A percentile compares a stretch with the other conserved stretches of the same genome.
phyloP scores from a whole-genome alignment of 1,140 invertebrate genomes.

The Gonatopus flavifemur region DNA sequence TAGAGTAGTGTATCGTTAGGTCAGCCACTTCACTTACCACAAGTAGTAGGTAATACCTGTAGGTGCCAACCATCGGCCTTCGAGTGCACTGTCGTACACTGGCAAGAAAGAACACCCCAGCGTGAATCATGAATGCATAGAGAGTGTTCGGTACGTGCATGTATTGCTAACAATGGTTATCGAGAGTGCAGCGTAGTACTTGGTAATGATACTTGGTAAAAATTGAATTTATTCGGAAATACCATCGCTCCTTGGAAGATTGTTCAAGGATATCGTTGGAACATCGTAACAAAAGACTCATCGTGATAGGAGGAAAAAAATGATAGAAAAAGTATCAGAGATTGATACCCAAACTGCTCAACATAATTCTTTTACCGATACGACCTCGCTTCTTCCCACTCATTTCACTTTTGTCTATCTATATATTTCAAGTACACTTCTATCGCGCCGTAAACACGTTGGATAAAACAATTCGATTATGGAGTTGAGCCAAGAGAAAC shows the following conservation, averaged over 20 bases:
- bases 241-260: too few relatives aligned
- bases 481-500: slow-evolving; percentile 39
- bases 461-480: slow-evolving; percentile 45
- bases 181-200: slow-evolving; percentile 11
- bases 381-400: background rate
- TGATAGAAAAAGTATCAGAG: background rate
- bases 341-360: too few relatives aligned
- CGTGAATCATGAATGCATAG: slow-evolving; percentile 14
- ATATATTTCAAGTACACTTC: slow-evolving; percentile 11
- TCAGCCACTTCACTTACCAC: too few relatives aligned
- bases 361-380: too few relatives aligned
- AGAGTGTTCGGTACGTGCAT: slow-evolving; percentile 17
- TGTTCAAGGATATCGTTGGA: too few relatives aligned
- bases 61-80: slow-evolving; percentile 42
- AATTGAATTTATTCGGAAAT: too few relatives aligned
- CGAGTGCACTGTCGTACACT: slow-evolving; percentile 40
- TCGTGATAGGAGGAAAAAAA: background rate
- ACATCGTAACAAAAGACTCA: too few relatives aligned
- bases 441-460: slow-evolving; percentile 27
- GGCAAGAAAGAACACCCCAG: slow-evolving; percentile 33
- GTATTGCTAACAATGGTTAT: slow-evolving; percentile 26
- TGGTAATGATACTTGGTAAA: too few relatives aligned
- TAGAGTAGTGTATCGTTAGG: slow-evolving; percentile 52
- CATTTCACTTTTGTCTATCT: background rate
- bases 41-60: too few relatives aligned